Conservation (phyloP, 2,888 invertebrate genomes). For the Xanthorhoe spadicearia region DNA sequence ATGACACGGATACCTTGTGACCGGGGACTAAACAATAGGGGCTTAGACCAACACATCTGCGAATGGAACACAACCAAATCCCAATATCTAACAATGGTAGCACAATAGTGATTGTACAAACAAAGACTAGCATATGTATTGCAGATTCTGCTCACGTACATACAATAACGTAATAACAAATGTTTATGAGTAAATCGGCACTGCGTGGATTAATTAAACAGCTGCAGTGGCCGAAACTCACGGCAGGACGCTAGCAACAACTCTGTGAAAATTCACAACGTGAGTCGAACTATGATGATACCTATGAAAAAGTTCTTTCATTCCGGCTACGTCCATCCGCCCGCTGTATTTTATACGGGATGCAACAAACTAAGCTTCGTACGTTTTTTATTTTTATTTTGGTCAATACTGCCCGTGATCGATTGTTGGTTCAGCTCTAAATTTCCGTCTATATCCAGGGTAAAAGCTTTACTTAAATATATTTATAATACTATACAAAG, state of each 20-base stretch:
- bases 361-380: conserved; percentile 31
- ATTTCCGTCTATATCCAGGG: conserved; percentile 20
- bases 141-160: conserved; percentile 33
- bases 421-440: conserved; percentile 33
- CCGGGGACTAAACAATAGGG: conserved; percentile 18
- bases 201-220: conserved; percentile 26
- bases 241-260: conserved; percentile 11
- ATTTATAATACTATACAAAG: background rate
- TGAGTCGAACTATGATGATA: conserved; percentile 18
- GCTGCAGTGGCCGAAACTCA: conserved; percentile 8
- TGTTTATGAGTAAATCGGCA: conserved; percentile 25
- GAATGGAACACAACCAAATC: conserved; percentile 18
- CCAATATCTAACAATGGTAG: conserved; percentile 12
- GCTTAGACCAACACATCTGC: conserved; percentile 17
- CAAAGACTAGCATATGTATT: conserved; percentile 11
- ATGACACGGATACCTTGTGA: conserved; percentile 31
- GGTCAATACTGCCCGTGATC: conserved; percentile 20
- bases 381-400: conserved; percentile 24
- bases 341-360: conserved; percentile 34
- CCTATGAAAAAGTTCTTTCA: conserved; percentile 33
- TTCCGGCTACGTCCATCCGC: conserved; percentile 24
- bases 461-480: conserved; percentile 3
- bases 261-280: conserved; percentile 6
- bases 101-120: conserved; percentile 14
- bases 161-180: conserved; percentile 39